Base-by-base conservation (phyloP, 2,888 invertebrate species). In the Tenthredo distinguenda region DNA sequence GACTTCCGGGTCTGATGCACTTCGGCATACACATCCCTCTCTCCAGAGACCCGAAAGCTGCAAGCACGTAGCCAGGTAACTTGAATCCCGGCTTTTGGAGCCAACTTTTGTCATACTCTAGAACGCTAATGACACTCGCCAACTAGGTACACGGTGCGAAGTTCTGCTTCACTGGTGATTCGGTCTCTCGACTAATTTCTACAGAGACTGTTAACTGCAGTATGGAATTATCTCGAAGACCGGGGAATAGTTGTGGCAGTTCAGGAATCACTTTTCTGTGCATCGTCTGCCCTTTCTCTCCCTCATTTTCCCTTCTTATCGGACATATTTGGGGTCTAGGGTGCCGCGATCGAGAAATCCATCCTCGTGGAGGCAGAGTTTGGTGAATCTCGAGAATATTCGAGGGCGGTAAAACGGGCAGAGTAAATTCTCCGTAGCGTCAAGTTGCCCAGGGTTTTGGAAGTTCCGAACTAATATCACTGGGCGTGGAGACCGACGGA, bases 391-490 rank as follows among this genome's bases (percentile, higher is more conserved):
- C 55, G 7, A 7, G 55, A 55, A 77, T 77, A 50, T 50, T 9
- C 31, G 18, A 34, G 77, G 77, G 7, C 6, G 55, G 31, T 37
- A 74, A 47, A 74, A 74, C 43, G 40, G 21, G 21, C 71, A 34
- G 9, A 9, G 40, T 37, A 72, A 26, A 43, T 26, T 62, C 62
- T 62, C n/a, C 12, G 74, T 21, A 74, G 21, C 74, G 55, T 40
- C 77, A 77, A 77, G 77, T 77, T 77, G 77, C 55, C 50, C 47
- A 55, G 77, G 55, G 81, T 58, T 81, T 21, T 15, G 15, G 81
- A 81, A 81, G 81, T 81, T 81, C 81, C 10, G 21, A 81, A 81
- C 81, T 81, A 81, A 81, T 81, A 81, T 81, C 81, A 62, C 81
- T 62, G 37, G 31, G 31, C 43, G 72, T 10, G 9, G 40, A 43